Base-by-base conservation (phyloP, 92 coral and sea anemone genomes). In the Hydrozoanthus gracilis region DNA sequence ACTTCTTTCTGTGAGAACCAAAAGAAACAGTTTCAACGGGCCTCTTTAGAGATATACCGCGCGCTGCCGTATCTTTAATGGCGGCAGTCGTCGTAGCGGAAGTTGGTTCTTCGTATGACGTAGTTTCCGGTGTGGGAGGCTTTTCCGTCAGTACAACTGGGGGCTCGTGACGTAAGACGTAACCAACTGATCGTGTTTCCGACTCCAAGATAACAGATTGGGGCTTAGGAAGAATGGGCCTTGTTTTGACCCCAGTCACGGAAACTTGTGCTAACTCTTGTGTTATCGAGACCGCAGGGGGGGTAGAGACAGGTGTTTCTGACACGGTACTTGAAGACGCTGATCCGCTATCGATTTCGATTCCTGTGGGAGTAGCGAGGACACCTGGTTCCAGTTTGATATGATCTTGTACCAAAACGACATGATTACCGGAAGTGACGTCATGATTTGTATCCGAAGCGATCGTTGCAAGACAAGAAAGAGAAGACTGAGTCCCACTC, bases 1-100 rank as follows among this genome's bases (percentile, higher is more conserved):
- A 90, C 62, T 91, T 90, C 72, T 89, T 92, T 66, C 88, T 87
- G 75, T 27, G 86, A 48, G 72, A 67, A 16, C 61, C 62, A 11
- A 16, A 44, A 3, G 51, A 18, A 64, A 49, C 8, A 13, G 61
- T 80, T 48, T 65, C 85, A 5, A 61, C 47, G 44, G 75, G 15
- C 14, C 85, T 80, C 17, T 80, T 80, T 3, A 11, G 64, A 16
- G 4, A 14, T 62, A 39, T 48, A 14, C 18, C 73, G 13, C 20
- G 73, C 4, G 45, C 62, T 48, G 58, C 2, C 54, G 27, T 17
- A n/a, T 13, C 46, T 15, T 27, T 47, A n/a, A 47, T 7, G 44
- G 18, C 48, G 45, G 65, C 11, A 10, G 61, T 80, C n/a, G 73
- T 64, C 48, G 85, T 46, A 48, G 47, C 60, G 8, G 27, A 67